Evolutionary conservation across 2,797 vertebrate genomes (phyloP).

Genomic region (Peromyscus nudipes): DNA sequence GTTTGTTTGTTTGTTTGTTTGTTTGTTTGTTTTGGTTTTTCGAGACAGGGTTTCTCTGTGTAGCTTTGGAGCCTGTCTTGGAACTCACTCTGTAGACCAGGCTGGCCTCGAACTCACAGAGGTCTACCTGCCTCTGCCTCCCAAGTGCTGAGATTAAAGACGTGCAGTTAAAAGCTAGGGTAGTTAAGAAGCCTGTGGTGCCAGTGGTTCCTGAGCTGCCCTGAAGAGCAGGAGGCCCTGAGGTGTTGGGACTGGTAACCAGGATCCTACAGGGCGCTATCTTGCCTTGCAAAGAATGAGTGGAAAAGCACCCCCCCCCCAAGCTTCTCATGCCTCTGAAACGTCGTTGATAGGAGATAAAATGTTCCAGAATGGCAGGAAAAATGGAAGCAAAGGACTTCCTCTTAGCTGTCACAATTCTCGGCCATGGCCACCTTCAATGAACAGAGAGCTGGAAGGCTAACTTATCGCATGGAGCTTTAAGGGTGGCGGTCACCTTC

Average conservation of each 20-base stretch:
- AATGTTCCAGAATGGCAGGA: slow-evolving; percentile 9
- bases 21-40: too few relatives aligned
- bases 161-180: background rate
- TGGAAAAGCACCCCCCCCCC: background rate
- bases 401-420: background rate
- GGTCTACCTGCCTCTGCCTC: too few relatives aligned
- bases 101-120: too few relatives aligned
- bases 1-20: too few relatives aligned
- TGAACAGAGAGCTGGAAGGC: background rate
- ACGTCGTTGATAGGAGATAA: background rate
- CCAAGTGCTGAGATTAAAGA: too few relatives aligned
- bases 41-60: too few relatives aligned
- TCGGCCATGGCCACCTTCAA: background rate
- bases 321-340: background rate
- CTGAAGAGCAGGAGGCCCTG: background rate
- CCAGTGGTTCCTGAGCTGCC: background rate
- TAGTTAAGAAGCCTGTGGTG: background rate
- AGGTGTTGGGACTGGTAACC: background rate
- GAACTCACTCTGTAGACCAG: too few relatives aligned
- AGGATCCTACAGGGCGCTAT: background rate
- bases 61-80: too few relatives aligned
- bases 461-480: background rate
- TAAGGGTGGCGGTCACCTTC: background rate
- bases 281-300: background rate
- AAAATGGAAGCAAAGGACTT: background rate